These are phyloP conservation scores for Podiceps cristatus DNA, from an alignment of 2,113 vertebrate genomes.

Conservation along the genomic window DNA sequence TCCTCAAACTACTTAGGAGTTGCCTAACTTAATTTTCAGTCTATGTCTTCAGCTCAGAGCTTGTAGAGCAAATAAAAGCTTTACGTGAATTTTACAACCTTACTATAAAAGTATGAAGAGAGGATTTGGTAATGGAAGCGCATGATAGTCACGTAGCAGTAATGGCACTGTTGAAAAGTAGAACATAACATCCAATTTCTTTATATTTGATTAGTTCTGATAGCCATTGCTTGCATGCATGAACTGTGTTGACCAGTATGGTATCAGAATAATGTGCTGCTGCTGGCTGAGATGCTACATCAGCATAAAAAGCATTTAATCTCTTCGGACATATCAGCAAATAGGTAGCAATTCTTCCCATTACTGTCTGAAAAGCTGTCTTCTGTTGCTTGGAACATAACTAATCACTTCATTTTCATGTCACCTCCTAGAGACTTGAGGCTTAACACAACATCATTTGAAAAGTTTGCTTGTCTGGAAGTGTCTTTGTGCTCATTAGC, in stretches of 20 bases:
- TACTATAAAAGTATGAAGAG: neutral
- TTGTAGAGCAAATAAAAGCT: neutral
- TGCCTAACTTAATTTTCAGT: neutral
- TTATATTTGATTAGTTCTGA: neutral
- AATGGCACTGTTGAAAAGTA: neutral
- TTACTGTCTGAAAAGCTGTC: constrained; percentile 29
- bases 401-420: constrained; percentile 20
- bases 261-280: neutral
- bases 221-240: neutral
- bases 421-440: constrained; percentile 9
- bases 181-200: neutral
- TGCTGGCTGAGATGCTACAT: neutral
- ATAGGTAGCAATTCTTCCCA: constrained; percentile 27
- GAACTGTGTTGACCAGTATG: neutral
- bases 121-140: neutral
- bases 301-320: constrained; percentile 29
- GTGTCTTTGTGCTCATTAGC: neutral
- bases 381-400: neutral
- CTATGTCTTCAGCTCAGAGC: neutral
- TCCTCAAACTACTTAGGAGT: neutral
- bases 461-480: constrained; percentile 40
- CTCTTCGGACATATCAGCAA: neutral
- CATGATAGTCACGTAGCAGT: neutral
- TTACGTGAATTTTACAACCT: neutral
- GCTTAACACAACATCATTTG: neutral